Evolutionary conservation across 2,113 vertebrate genomes (phyloP).

Genomic region (Bambusicola thoracicus): DNA sequence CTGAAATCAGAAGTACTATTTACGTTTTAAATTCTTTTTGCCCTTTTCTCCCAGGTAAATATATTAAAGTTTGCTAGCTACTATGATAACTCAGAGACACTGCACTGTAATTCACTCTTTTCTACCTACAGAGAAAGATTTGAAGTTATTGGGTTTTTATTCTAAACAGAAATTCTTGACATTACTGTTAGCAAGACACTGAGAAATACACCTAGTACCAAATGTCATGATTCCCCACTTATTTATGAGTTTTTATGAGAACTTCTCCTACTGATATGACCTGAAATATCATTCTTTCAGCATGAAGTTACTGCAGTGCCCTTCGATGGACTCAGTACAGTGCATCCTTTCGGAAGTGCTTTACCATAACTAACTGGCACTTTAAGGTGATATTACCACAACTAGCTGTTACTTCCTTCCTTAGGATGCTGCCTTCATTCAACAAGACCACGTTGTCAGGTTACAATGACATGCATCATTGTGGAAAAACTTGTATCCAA

Average conservation of each 20-base stretch:
- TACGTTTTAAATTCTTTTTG: not conserved
- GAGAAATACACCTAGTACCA: not conserved
- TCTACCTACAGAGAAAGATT: not conserved
- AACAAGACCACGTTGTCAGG: not conserved
- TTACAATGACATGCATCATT: not conserved
- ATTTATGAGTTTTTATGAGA: not conserved
- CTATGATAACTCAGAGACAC: not conserved
- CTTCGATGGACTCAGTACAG: not conserved
- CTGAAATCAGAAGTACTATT: not conserved
- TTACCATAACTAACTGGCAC: not conserved
- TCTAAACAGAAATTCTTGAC: not conserved
- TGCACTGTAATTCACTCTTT: not conserved
- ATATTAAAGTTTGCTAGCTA: not conserved
- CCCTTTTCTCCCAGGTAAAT: not conserved
- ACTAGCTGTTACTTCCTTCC: not conserved
- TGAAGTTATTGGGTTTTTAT: not conserved
- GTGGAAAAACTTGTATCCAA: not conserved
- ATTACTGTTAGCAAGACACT: not conserved
- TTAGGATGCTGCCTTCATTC: not conserved
- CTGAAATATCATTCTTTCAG: not conserved
- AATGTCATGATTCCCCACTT: not conserved
- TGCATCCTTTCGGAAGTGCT: not conserved
- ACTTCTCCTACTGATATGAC: not conserved
- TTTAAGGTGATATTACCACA: not conserved
- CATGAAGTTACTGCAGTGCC: not conserved